Conservation (phyloP, 2,113 vertebrate species). For the Anguilla japonica region DNA sequence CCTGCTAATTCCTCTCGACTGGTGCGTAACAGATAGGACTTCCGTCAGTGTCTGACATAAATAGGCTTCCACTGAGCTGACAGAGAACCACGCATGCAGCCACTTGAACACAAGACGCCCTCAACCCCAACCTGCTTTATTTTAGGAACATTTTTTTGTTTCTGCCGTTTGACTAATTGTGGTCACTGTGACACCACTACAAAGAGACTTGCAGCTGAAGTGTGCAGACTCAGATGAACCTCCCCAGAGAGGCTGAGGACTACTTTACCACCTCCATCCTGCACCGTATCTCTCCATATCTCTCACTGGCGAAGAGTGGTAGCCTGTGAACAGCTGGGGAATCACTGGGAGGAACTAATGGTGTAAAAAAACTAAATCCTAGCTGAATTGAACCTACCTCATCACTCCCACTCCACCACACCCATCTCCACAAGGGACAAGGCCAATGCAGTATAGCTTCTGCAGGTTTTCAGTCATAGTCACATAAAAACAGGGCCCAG, state of each 20-base stretch:
- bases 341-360: background rate
- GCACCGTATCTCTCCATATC: too few relatives aligned
- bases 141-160: too few relatives aligned
- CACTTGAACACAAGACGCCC: too few relatives aligned
- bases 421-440: background rate
- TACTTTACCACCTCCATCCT: too few relatives aligned
- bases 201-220: background rate
- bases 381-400: background rate
- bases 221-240: background rate
- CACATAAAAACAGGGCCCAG: background rate
- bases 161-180: too few relatives aligned
- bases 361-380: background rate
- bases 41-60: background rate
- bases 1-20: background rate
- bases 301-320: too few relatives aligned
- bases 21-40: background rate
- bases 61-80: too few relatives aligned
- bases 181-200: background rate
- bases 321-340: background rate
- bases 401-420: too few relatives aligned
- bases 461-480: background rate
- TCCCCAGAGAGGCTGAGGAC: too few relatives aligned
- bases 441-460: background rate
- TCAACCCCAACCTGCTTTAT: too few relatives aligned
- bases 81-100: too few relatives aligned